A percentile compares a stretch with the other conserved stretches of the same genome.
These are phyloP conservation scores for Mimas tiliae DNA, from an alignment of 2,888 invertebrate genomes.

Conservation along the genomic window DNA sequence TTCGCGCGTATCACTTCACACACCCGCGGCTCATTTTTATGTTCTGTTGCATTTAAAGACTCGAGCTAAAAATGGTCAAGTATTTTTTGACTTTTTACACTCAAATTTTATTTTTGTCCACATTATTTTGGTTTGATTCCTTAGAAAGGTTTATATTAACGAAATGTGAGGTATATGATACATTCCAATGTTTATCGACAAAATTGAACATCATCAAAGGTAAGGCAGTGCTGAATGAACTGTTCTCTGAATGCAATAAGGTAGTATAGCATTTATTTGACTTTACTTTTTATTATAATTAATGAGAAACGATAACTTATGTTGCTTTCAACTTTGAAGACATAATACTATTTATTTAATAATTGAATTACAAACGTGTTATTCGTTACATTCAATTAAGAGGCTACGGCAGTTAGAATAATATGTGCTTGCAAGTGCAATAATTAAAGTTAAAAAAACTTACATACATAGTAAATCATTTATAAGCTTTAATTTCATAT, in stretches of 20 bases:
- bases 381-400: conserved; percentile 35
- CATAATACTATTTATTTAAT: conserved; percentile 16
- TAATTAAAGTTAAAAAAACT: conserved; percentile 44
- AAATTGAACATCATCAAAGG: conserved; percentile 78
- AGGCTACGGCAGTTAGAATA: conserved; percentile 43
- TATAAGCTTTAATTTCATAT: conserved; percentile 66
- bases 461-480: conserved; percentile 43
- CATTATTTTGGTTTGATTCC: conserved; percentile 67
- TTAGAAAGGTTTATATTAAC: conserved; percentile 63
- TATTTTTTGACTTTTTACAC: conserved; percentile 86
- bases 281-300: conserved; percentile 60
- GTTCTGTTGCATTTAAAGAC: conserved; percentile 75
- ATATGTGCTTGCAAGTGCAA: conserved; percentile 54
- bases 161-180: conserved; percentile 71
- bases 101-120: conserved; percentile 73
- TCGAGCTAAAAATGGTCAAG: conserved; percentile 85
- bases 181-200: conserved; percentile 76
- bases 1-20: conserved; percentile 56
- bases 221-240: conserved; percentile 74
- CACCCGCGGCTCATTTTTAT: conserved; percentile 68
- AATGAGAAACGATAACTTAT: conserved; percentile 50
- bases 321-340: conserved; percentile 51
- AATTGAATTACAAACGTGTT: conserved; percentile 11
- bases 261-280: conserved; percentile 86
- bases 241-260: conserved; percentile 73